phyloP scores from a whole-genome alignment of 1,140 invertebrate species.

The Wasmannia auropunctata region DNA sequence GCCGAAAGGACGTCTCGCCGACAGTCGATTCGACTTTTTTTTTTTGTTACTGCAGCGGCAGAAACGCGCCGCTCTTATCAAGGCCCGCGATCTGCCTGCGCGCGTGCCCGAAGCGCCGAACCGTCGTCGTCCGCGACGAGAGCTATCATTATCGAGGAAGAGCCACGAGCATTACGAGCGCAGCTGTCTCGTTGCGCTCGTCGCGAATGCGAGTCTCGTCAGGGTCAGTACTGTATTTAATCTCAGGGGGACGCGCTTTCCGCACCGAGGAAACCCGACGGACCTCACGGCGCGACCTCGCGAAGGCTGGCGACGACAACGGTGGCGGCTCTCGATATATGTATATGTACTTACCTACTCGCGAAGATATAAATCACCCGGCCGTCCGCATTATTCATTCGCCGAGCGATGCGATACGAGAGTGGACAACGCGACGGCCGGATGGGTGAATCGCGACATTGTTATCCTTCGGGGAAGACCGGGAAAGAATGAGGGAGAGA shows the following conservation, averaged over 20 bases:
- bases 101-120: background rate
- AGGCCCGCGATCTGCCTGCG: background rate
- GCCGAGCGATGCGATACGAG: background rate
- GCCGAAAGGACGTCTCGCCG: background rate
- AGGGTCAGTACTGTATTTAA: slow-evolving; percentile 38
- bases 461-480: slow-evolving; percentile 24
- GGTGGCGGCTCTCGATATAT: background rate
- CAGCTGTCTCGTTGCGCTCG: slow-evolving; percentile 10
- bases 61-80: background rate
- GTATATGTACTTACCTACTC: background rate
- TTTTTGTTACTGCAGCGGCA: background rate
- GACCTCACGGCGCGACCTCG: too few species aligned
- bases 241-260: slow-evolving; percentile 2
- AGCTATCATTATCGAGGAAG: slow-evolving; percentile 21
- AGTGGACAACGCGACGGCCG: too few species aligned
- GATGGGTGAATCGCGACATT: background rate
- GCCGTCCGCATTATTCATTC: slow-evolving; percentile 32
- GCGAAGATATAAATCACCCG: slow-evolving; percentile 13
- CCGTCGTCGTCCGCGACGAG: background rate
- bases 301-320: slow-evolving; percentile 15
- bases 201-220: slow-evolving; percentile 37
- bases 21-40: background rate
- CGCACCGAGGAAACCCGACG: slow-evolving; percentile 9
- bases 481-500: too few species aligned
- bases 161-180: slow-evolving; percentile 11